Evolutionary conservation across 2,888 invertebrate species (phyloP), one percentile per base, ranked within the genome.

Genomic region (Eilema depressum): DNA sequence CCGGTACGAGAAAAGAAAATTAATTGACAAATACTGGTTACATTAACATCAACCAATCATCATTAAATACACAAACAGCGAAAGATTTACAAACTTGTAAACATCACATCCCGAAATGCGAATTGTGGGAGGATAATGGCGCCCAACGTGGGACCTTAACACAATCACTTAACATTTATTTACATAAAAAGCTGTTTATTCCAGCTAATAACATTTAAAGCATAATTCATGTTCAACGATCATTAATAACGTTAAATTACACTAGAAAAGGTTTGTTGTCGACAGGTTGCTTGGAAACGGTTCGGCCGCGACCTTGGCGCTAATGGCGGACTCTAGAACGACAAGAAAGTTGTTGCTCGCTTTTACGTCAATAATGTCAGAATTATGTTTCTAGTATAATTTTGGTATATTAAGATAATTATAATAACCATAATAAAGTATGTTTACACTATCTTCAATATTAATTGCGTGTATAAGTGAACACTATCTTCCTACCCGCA

Each of bases 241-340:
- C 78, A 82, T 82, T 82, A 83, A 83, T 81, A 83, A 78, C 75
- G 71, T 75, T 73, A 76, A 75, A 83, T 79, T 71, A 75, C 71
- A 71, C 61, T 70, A 74, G 74, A 73, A 80, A 79, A 73, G 75
- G 71, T 82, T 79, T 85, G 88, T 88, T 88, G 88, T 82, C 77
- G 77, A 80, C 74, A 60, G 66, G 86, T 88, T 86, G 85, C 86
- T 78, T 81, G 68, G 86, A 64, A 83, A 86, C 82, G 64, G 63
- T 25, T 75, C 70, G 74, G 61, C 81, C 82, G 78, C 84, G 81
- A 81, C 87, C 87, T 86, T 80, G 76, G 69, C 57, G 69, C 78
- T 85, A 82, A 82, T 79, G 75, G 79, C 71, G 61, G 75, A 59
- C 74, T 64, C 68, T 63, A 63, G 75, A 70, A 67, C 71, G 70